These are phyloP conservation scores for Mythimna albipuncta DNA, from an alignment of 2,888 invertebrate species.

Conservation along the genomic window DNA sequence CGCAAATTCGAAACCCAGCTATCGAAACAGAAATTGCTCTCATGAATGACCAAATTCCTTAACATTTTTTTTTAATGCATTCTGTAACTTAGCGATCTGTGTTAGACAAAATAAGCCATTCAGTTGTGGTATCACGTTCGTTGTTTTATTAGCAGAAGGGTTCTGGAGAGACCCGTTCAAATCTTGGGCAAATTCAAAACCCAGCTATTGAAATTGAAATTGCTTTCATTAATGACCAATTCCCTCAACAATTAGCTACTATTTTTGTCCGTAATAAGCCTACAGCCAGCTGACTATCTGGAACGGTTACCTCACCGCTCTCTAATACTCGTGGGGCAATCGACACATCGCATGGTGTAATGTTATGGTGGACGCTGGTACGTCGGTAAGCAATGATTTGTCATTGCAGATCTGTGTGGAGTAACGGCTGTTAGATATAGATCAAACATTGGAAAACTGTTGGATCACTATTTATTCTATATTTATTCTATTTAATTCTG, in stretches of 20 bases:
- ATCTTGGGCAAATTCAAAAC: not conserved
- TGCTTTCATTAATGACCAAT: constrained; percentile 23
- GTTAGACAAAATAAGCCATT: no score
- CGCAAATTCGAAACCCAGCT: not conserved
- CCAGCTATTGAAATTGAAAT: constrained; percentile 16
- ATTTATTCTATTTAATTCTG: no score
- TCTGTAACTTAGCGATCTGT: no score
- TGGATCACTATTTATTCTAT: no score
- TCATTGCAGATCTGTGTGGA: constrained; percentile 28
- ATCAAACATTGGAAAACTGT: no score
- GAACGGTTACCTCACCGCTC: constrained; percentile 53
- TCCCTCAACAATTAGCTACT: constrained; percentile 30
- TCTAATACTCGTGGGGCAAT: constrained; percentile 51
- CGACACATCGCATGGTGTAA: constrained; percentile 44
- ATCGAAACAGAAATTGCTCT: constrained; percentile 24
- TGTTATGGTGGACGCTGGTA: constrained; percentile 31
- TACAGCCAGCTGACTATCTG: constrained; percentile 26
- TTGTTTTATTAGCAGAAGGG: no score
- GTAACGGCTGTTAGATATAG: constrained; percentile 13
- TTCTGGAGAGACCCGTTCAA: no score
- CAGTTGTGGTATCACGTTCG: no score
- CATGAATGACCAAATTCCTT: constrained; percentile 19
- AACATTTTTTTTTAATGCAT: constrained; percentile 15
- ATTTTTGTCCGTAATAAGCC: constrained; percentile 8
- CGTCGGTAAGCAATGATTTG: constrained; percentile 29